Evolutionary conservation across 2,888 invertebrate species (phyloP).

Genomic region (Drosophila paramelanica): DNA sequence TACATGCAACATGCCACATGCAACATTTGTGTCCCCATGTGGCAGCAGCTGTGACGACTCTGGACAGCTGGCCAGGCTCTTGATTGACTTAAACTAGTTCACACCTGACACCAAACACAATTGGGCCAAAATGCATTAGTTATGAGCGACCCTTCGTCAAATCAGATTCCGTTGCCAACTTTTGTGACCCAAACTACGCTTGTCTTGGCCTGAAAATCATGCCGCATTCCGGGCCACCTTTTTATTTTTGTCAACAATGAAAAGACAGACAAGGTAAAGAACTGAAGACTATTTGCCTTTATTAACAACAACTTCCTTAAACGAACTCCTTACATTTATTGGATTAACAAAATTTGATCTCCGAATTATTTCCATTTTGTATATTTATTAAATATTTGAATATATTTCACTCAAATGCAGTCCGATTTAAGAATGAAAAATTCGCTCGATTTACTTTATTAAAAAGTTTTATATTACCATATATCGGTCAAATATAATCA

Average conservation of each 20-base stretch:
- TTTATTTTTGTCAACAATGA: background rate
- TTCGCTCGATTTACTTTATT: no score
- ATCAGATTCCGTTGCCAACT: constrained; percentile 22
- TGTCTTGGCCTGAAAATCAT: constrained; percentile 14
- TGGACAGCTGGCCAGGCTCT: constrained; percentile 50
- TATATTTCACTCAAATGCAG: no score
- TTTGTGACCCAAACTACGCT: constrained; percentile 34
- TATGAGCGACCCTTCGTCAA: constrained; percentile 47
- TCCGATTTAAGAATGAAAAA: no score
- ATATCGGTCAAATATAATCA: no score
- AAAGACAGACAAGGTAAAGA: no score
- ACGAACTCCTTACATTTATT: no score
- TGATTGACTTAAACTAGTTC: constrained; percentile 78
- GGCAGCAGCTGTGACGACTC: constrained; percentile 28
- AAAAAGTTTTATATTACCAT: no score
- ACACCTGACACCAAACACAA: constrained; percentile 49
- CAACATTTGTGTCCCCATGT: constrained; percentile 20
- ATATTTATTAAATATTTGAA: no score
- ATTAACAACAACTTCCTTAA: no score
- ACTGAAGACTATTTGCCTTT: no score
- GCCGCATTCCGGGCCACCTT: constrained; percentile 47
- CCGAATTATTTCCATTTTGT: no score
- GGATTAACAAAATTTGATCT: no score
- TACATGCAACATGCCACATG: constrained; percentile 10
- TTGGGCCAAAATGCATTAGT: constrained; percentile 42